Conservation (phyloP, 2,888 invertebrate genomes). For the Lapara coniferarum region DNA sequence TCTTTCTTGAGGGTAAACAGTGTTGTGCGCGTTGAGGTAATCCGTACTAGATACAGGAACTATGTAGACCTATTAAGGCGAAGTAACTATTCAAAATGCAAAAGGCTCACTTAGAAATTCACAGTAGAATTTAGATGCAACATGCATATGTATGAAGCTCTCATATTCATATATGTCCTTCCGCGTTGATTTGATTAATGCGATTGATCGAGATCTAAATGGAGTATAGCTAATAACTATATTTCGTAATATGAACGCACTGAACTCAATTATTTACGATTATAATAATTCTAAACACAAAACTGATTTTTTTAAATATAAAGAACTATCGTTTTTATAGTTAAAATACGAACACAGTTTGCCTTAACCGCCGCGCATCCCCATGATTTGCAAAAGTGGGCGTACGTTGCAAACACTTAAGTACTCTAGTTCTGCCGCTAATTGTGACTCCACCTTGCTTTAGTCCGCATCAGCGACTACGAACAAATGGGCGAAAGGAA, state of each 20-base stretch:
- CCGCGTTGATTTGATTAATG: constrained; percentile 6
- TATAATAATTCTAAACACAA: too few species aligned
- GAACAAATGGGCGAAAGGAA: constrained; percentile 47
- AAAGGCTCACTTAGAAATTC: constrained; percentile 69
- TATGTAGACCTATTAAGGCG: constrained; percentile 66
- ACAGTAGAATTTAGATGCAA: constrained; percentile 61
- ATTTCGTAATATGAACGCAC: too few species aligned
- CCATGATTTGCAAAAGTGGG: constrained; percentile 53
- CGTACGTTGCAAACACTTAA: constrained; percentile 58
- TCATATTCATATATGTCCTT: constrained; percentile 26
- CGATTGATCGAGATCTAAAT: background rate
- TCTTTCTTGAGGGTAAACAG: constrained; percentile 67
- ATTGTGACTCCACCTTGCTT: constrained; percentile 65
- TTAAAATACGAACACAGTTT: constrained; percentile 6
- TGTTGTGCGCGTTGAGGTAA: constrained; percentile 67
- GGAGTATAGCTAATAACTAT: too few species aligned
- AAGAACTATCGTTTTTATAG: background rate
- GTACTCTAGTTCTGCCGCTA: constrained; percentile 59
- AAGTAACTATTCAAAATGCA: constrained; percentile 62
- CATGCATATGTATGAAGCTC: constrained; percentile 64
- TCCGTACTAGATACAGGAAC: constrained; percentile 62
- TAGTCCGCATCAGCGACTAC: constrained; percentile 46
- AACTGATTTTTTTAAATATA: too few species aligned
- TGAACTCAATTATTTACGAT: too few species aligned
- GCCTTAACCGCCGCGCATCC: constrained; percentile 46